Evolutionary conservation across 1,140 invertebrate species (phyloP).

Genomic region (Thaumetopoea pityocampa): DNA sequence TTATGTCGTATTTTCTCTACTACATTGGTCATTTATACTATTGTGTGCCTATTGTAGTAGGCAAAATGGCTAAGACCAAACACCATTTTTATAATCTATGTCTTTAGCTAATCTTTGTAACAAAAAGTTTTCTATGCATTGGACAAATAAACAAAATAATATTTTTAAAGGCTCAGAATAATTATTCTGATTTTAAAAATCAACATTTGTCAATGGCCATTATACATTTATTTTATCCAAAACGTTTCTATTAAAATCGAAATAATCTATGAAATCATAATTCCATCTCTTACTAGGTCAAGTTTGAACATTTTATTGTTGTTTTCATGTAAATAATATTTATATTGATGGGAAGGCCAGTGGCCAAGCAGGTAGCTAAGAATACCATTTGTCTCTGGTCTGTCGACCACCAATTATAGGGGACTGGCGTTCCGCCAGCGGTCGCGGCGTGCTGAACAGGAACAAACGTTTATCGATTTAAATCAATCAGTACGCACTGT

Average conservation of each 20-base stretch:
- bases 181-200: no score
- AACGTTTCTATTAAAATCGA: no score
- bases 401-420: constrained; percentile 71
- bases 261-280: no score
- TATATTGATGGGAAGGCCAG: constrained; percentile 62
- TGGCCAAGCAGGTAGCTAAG: constrained; percentile 66
- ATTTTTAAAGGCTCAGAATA: constrained; percentile 6
- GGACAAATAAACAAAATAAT: constrained; percentile 1
- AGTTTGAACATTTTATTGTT: constrained; percentile 51
- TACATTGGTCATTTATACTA: no score
- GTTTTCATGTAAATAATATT: constrained; percentile 45
- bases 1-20: no score
- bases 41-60: no score
- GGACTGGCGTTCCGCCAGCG: constrained; percentile 62
- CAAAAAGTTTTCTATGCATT: no score
- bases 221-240: no score
- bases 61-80: no score
- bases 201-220: no score
- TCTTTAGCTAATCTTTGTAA: no score
- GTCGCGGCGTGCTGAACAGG: constrained; percentile 46
- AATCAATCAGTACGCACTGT: constrained; percentile 42
- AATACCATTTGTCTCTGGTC: constrained; percentile 62
- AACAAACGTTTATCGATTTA: constrained; percentile 54
- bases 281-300: constrained; percentile 57
- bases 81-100: no score